These are phyloP conservation scores for Solea senegalensis DNA, from an alignment of 2,113 vertebrate genomes.

Conservation along the genomic window DNA sequence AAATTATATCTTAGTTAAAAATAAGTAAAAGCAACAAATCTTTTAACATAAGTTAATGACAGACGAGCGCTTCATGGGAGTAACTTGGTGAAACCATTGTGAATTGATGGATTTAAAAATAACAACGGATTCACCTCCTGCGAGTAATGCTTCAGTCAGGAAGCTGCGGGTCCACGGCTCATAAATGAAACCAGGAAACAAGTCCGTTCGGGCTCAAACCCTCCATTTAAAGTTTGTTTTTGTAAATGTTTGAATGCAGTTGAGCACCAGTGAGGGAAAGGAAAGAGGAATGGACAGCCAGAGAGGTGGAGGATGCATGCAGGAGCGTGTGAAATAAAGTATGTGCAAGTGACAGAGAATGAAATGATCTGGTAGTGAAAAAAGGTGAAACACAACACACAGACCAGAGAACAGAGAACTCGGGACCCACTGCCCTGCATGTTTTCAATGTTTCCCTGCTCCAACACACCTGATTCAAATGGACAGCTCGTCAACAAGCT, in stretches of 20 bases:
- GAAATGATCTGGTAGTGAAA: constrained; percentile 14
- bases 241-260: constrained; percentile 26
- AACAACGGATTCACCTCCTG: not conserved
- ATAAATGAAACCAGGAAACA: constrained; percentile 39
- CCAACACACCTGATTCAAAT: too few species aligned
- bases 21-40: not conserved
- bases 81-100: not conserved
- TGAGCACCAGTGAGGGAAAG: not conserved
- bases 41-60: not conserved
- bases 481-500: too few species aligned
- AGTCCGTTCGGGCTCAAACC: constrained; percentile 15
- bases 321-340: not conserved
- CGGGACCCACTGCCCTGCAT: too few species aligned
- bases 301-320: constrained; percentile 1
- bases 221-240: constrained; percentile 54
- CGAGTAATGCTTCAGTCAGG: constrained; percentile 5
- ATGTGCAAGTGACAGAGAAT: not conserved
- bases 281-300: not conserved
- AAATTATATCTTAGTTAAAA: not conserved
- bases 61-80: not conserved
- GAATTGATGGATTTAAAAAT: too few species aligned
- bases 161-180: constrained; percentile 19
- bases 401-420: constrained; percentile 35
- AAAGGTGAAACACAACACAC: constrained; percentile 38
- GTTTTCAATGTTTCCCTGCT: too few species aligned